Evolutionary conservation across 2,113 vertebrate species (phyloP).

Genomic region (Alectura lathami): DNA sequence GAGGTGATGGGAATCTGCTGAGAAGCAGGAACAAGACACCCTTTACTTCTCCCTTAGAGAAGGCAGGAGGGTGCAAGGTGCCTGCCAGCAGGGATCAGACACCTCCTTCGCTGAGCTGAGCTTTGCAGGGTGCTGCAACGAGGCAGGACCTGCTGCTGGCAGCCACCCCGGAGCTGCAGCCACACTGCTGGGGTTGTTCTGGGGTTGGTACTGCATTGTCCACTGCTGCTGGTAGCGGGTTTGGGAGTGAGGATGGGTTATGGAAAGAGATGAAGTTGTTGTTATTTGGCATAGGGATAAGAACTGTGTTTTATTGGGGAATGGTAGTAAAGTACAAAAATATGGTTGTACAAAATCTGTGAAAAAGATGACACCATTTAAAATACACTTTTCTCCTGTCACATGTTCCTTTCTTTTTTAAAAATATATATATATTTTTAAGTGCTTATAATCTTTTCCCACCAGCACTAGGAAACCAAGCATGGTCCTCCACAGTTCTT

Average conservation of each 20-base stretch:
- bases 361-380: slow-evolving; percentile 11
- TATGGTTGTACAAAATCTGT: neutral
- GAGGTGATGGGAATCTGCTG: neutral
- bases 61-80: neutral
- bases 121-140: neutral
- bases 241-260: neutral
- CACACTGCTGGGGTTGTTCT: rapidly evolving
- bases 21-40: neutral
- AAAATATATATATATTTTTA: neutral
- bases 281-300: neutral
- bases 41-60: neutral
- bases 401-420: neutral
- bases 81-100: neutral
- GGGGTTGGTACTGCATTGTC: rapidly evolving
- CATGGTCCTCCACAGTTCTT: neutral
- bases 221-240: neutral
- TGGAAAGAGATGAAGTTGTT: neutral
- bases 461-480: neutral
- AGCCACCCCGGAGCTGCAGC: neutral
- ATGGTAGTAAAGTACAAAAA: slow-evolving; percentile 2
- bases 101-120: neutral
- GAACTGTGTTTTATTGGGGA: neutral
- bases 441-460: neutral
- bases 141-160: neutral
- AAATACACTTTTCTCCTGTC: neutral